Percentiles rank a stretch among this genome's conserved stretches.
phyloP scores from a whole-genome alignment of 2,797 vertebrate species.

The Argyrosomus regius region DNA sequence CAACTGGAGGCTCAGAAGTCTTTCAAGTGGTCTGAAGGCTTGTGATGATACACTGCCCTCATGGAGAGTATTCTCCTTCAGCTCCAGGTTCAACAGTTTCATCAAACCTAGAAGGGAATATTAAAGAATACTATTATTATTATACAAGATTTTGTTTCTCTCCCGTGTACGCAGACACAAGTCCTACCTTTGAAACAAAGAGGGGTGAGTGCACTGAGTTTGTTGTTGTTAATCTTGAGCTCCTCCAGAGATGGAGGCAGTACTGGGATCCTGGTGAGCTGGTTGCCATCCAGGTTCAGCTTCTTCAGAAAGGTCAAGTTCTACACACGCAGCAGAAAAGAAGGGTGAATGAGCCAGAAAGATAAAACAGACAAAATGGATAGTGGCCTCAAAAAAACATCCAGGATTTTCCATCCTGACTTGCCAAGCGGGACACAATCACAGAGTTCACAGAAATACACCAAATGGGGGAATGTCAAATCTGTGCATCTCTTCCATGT shows the following conservation, averaged over 20 bases:
- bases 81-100: conserved; percentile 84
- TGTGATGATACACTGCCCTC: conserved; percentile 79
- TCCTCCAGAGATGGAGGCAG: conserved; percentile 85
- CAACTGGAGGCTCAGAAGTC: conserved; percentile 81
- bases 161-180: neutral
- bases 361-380: conserved; percentile 50
- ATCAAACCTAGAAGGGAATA: conserved; percentile 74
- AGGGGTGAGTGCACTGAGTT: conserved; percentile 73
- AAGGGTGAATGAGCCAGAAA: neutral
- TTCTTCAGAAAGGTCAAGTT: conserved; percentile 85
- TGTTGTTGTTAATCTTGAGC: conserved; percentile 86
- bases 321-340: conserved; percentile 66
- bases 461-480: conserved; percentile 53
- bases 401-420: conserved; percentile 49
- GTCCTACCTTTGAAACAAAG: conserved; percentile 81
- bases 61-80: conserved; percentile 83
- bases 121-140: neutral
- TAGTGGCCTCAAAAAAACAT: conserved; percentile 18
- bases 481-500: conserved; percentile 49
- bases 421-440: conserved; percentile 40
- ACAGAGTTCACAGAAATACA: conserved; percentile 61
- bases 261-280: conserved; percentile 78
- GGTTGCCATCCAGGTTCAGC: conserved; percentile 86
- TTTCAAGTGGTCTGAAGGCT: conserved; percentile 81
- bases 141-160: neutral